Evolutionary conservation across 2,888 invertebrate genomes (phyloP), one percentile per base, ranked within the genome.

Genomic region (Eulithis prunata): DNA sequence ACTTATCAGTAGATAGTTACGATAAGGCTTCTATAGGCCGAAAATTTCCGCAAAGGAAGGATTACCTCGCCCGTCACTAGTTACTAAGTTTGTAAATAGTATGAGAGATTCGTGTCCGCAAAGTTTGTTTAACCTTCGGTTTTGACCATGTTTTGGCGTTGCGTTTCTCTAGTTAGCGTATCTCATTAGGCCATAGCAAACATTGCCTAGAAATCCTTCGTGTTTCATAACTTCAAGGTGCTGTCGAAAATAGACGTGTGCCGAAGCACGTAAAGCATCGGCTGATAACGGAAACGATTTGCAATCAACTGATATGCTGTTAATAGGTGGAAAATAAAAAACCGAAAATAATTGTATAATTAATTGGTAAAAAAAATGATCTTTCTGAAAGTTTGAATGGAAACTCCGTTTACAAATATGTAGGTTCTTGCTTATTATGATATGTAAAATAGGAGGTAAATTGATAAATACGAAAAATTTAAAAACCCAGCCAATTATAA

Each of bases 251-350:
- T 53, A 57, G 69, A 71, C 73, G 70, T 73, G 73, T 46, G 41
- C 14, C 61, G 47, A 12, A 55, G 68, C 73, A 73, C 73, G 74
- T 68, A 64, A 61, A 32, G 55, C 58, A 51, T 7, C 13, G 52
- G 52, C 32, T 21, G 68, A 70, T 70, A 72, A 67, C 57, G 45
- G 41, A 45, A 57, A 51, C 61, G 32, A 53, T 59, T 68, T 36
- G 62, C 64, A 64, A 64, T 66, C 62, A 55, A 45, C 55, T 51
- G 54, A 66, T 66, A 56, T 13, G 49, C 28, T 6, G 41, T n/a
- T n/a, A n/a, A n/a, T 14, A 11, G 13, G n/a, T 43, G 41, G n/a
- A 49, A 55, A 63, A 57, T 46, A 14, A 45, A 28, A 28, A 3
- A 10, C 10, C 3, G 13, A 21, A 49, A 21, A 49, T 49, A 7